Percentiles rank a stretch among this genome's conserved stretches.
Conservation (phyloP, 1,140 invertebrate genomes). For the Polyergus mexicanus region DNA sequence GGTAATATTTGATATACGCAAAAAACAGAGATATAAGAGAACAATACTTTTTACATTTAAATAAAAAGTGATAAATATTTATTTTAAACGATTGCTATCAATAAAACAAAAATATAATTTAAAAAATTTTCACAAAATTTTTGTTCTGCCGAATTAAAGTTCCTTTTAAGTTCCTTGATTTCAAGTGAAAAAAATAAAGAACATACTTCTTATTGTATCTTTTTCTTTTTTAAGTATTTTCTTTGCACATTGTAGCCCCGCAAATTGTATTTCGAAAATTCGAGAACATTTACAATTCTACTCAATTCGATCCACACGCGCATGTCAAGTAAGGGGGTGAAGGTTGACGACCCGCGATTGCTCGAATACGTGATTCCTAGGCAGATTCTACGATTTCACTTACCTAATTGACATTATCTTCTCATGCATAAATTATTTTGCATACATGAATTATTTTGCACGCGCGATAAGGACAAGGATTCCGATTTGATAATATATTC, state of each 20-base stretch:
- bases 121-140: background rate
- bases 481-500: constrained; percentile 5
- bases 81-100: background rate
- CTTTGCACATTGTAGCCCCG: background rate
- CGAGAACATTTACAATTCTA: background rate
- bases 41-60: background rate
- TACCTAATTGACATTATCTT: constrained; percentile 3
- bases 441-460: background rate
- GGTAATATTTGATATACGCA: too few relatives aligned
- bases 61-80: background rate
- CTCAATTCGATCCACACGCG: background rate
- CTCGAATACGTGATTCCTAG: background rate
- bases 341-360: background rate
- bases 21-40: background rate
- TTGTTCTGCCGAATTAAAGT: background rate
- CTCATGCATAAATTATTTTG: background rate
- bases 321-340: background rate
- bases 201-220: background rate
- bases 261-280: background rate
- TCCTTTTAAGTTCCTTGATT: background rate
- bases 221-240: background rate
- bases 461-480: background rate
- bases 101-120: background rate
- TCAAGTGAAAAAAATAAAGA: background rate
- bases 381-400: background rate